Conservation (phyloP, 2,113 vertebrate genomes). For the Zeus faber region DNA sequence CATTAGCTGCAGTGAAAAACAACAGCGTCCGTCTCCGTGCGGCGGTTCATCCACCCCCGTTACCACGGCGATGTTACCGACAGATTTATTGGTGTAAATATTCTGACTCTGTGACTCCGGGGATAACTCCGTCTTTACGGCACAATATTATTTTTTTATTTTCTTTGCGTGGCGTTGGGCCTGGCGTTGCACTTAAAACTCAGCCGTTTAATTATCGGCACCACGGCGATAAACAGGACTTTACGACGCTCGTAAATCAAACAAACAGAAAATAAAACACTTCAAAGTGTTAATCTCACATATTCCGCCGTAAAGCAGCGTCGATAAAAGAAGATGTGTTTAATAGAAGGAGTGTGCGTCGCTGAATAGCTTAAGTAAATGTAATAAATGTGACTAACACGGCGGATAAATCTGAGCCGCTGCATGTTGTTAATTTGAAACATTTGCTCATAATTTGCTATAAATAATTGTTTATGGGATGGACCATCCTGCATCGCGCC, state of each 20-base stretch:
- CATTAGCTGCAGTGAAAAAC: constrained; percentile 75
- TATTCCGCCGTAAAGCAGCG: constrained; percentile 93
- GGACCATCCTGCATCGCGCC: constrained; percentile 83
- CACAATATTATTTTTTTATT: constrained; percentile 89
- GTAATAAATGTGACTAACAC: constrained; percentile 95
- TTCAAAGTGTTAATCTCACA: constrained; percentile 96
- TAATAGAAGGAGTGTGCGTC: constrained; percentile 93
- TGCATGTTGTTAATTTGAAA: constrained; percentile 99
- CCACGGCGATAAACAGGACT: constrained; percentile 96
- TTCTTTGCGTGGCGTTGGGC: constrained; percentile 88
- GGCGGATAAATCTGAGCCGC: constrained; percentile 93
- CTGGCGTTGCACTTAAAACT: constrained; percentile 95
- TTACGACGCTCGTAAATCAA: constrained; percentile 93
- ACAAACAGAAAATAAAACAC: constrained; percentile 89
- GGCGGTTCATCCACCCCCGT: constrained; percentile 79
- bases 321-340: constrained; percentile 95
- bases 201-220: constrained; percentile 97
- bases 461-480: constrained; percentile 99
- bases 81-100: constrained; percentile 92
- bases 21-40: constrained; percentile 69
- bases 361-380: constrained; percentile 97
- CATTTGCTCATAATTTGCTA: constrained; percentile 99
- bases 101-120: constrained; percentile 91
- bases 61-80: constrained; percentile 79
- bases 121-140: constrained; percentile 91